These are phyloP conservation scores for Xylocopa sonorina DNA, from an alignment of 1,140 invertebrate genomes.

Conservation along the genomic window DNA sequence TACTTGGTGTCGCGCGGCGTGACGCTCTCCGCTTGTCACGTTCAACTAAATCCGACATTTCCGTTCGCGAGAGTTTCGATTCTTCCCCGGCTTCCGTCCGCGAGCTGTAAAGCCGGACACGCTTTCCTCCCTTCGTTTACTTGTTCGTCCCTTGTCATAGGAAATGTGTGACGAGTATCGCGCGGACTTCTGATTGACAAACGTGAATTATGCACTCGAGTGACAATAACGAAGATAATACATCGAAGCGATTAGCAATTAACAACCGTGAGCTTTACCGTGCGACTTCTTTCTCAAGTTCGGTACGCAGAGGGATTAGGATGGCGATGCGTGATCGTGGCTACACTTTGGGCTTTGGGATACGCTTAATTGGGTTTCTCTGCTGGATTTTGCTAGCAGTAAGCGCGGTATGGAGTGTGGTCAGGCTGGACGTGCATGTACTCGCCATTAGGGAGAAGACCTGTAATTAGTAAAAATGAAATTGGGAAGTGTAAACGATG, in stretches of 20 bases:
- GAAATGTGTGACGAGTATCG: slow-evolving; percentile 16
- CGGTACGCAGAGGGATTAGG: not conserved
- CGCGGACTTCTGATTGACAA: not conserved
- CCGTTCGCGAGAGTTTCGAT: slow-evolving; percentile 6
- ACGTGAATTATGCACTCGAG: slow-evolving; percentile 3
- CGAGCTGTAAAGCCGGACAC: slow-evolving; percentile 7
- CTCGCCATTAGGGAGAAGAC: slow-evolving; percentile 74
- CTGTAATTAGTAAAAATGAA: slow-evolving; percentile 51
- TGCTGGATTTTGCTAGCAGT: slow-evolving; percentile 21
- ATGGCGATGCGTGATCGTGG: slow-evolving; percentile 29
- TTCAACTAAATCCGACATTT: slow-evolving; percentile 11
- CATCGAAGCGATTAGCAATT: slow-evolving; percentile 13
- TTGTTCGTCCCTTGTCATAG: not conserved
- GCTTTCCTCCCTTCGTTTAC: not conserved
- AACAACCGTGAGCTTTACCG: slow-evolving; percentile 8
- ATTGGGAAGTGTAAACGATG: not conserved
- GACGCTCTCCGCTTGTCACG: slow-evolving; percentile 19
- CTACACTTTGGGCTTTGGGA: slow-evolving; percentile 42
- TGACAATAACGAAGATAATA: slow-evolving; percentile 1
- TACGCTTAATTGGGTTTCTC: not conserved
- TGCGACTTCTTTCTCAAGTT: slow-evolving; percentile 14
- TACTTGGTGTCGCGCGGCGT: not conserved
- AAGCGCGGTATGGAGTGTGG: slow-evolving; percentile 37
- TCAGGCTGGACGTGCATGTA: slow-evolving; percentile 69
- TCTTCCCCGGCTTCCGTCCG: slow-evolving; percentile 20